Conservation (phyloP, 2,113 vertebrate genomes). For the Eublepharis macularius region DNA sequence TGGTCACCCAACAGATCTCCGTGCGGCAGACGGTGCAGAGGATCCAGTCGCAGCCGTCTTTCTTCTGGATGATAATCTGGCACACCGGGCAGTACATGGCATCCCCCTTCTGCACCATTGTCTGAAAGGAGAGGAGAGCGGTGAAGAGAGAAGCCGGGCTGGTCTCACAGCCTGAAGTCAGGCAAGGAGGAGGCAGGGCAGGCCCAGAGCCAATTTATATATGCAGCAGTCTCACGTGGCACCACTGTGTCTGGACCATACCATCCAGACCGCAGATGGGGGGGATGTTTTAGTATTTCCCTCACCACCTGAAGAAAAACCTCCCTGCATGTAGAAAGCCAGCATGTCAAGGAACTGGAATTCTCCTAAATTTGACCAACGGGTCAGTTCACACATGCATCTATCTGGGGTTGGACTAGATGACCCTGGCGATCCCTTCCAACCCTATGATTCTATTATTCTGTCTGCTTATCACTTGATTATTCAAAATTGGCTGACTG, state of each 20-base stretch:
- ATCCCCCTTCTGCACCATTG: constrained; percentile 84
- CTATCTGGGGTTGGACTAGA: no score
- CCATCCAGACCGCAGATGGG: neutral
- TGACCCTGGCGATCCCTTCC: no score
- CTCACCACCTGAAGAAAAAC: no score
- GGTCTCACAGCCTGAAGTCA: neutral
- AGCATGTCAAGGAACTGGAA: neutral
- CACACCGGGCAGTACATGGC: constrained; percentile 94
- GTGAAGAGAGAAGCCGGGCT: fast-evolving
- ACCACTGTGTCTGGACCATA: neutral
- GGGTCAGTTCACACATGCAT: neutral
- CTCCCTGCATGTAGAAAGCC: neutral
- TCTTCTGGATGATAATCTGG: constrained; percentile 91
- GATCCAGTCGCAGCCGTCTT: constrained; percentile 94
- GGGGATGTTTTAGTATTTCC: neutral
- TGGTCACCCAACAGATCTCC: constrained; percentile 97
- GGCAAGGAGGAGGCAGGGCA: fast-evolving
- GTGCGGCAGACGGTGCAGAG: constrained; percentile 94
- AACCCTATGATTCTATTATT: no score
- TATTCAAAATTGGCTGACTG: no score
- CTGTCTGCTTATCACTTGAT: no score
- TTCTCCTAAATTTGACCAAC: no score
- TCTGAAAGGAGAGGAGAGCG: constrained; percentile 47
- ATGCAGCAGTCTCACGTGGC: neutral
- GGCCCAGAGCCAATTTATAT: no score